Base-by-base conservation (phyloP, 2,888 invertebrate genomes). In the Rotaria sp. region DNA sequence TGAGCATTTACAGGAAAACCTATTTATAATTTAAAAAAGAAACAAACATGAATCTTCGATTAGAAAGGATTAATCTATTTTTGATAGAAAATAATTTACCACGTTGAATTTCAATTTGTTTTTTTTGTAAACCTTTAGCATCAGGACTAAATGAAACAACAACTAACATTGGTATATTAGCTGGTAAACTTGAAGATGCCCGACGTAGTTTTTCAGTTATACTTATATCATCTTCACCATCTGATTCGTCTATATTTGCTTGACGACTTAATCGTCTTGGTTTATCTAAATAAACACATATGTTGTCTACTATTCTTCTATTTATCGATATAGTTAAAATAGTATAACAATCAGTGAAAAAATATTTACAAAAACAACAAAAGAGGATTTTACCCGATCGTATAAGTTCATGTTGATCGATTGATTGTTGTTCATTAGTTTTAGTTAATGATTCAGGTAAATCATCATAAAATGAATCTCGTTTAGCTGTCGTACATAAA, bases 91-190 rank as follows among this genome's bases (percentile, higher is more conserved):
- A 26, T n/a, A 18, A 48, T 48, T 84, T 50, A 84, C 52, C 84
- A 35, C 52, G 48, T 35, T 84, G 50, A 35, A 50, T 84, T 50
- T 84, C 50, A 84, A 50, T 52, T 84, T 52, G 84, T 21, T 52
- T 84, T 13, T 30, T 50, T 13, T 84, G 30, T 50, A 45, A 35
- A 84, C 45, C 50, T 50, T 45, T 86, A 55, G 18, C 52, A 57
- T 75, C 52, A 4, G 86, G 86, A 26, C 55, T 74, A n/a, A 86
- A 86, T 8, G 86, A 85, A 45, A 85, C 75, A 30, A 59, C 38
- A 45, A 86, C 84, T 24, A 86, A 52, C 35, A 86, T 45, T 26
- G 86, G 86, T 35, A 86, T 86, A 45, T 86, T 85, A 52, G 86
- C 86, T n/a, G 80, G 80, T 45, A n/a, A 80, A 38, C n/a, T n/a